Conservation (phyloP, 2,888 invertebrate genomes). For the Scaptodrosophila latifasciaeformis region DNA sequence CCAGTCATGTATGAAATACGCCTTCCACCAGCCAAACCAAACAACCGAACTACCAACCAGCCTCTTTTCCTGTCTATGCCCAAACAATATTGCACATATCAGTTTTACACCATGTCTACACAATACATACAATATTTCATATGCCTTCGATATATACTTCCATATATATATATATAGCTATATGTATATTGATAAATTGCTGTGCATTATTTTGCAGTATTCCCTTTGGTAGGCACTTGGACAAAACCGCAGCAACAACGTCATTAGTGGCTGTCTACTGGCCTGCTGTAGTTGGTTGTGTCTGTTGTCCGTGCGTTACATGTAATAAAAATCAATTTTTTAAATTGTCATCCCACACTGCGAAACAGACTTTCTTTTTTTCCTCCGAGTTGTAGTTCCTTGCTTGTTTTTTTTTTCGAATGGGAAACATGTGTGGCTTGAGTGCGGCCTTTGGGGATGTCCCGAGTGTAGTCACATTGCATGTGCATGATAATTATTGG, state of each 20-base stretch:
- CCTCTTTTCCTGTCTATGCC: conserved; percentile 18
- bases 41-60: not conserved
- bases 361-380: not conserved
- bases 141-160: conserved; percentile 5
- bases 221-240: not conserved
- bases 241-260: conserved; percentile 43
- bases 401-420: not conserved
- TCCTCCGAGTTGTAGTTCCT: not conserved
- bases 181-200: conserved; percentile 47
- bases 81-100: conserved; percentile 46
- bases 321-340: conserved; percentile 58
- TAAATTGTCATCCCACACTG: conserved; percentile 44
- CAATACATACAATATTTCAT: not conserved
- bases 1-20: conserved; percentile 51
- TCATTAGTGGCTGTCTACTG: conserved; percentile 42
- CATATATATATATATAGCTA: not conserved
- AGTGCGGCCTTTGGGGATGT: not conserved
- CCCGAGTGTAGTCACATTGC: conserved; percentile 21
- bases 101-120: conserved; percentile 19
- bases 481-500: conserved; percentile 52
- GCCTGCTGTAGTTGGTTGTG: too few species aligned
- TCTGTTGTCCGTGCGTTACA: conserved; percentile 9
- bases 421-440: not conserved
- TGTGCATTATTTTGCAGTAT: too few species aligned
- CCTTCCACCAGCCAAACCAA: too few species aligned